Evolutionary conservation across 2,113 vertebrate genomes (phyloP).

Genomic region (Tonatia bakeri): DNA sequence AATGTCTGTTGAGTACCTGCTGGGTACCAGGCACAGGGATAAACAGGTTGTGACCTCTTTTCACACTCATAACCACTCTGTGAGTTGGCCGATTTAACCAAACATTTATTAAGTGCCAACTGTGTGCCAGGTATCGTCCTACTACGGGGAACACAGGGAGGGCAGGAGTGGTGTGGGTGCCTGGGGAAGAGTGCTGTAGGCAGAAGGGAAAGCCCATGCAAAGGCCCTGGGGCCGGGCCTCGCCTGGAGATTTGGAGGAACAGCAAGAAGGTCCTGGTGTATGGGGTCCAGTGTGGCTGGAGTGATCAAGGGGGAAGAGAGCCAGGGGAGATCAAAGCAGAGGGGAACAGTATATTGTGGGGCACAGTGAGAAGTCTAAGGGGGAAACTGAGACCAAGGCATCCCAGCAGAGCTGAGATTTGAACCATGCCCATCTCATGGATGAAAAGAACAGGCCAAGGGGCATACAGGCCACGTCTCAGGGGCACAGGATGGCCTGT

Average conservation of each 20-base stretch:
- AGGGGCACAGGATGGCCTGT: not conserved
- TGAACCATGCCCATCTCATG: fast-evolving
- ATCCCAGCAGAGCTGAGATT: not conserved
- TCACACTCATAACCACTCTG: not conserved
- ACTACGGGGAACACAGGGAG: not conserved
- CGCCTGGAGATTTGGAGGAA: not conserved
- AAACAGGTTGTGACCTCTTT: not conserved
- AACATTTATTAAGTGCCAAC: not conserved
- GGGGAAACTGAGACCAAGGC: not conserved
- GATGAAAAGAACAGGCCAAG: not conserved
- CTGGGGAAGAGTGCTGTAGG: not conserved
- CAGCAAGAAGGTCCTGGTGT: fast-evolving
- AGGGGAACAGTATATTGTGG: not conserved
- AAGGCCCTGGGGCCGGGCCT: not conserved
- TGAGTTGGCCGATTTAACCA: not conserved
- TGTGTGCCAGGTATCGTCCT: not conserved
- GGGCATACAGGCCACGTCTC: not conserved
- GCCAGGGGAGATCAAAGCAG: no score
- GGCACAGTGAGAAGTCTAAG: not conserved
- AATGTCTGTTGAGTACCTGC: not conserved
- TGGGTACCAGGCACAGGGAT: no score
- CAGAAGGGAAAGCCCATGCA: not conserved
- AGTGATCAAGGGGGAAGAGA: not conserved
- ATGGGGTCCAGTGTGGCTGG: not conserved
- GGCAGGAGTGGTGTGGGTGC: not conserved